Evolutionary conservation across 2,113 vertebrate genomes (phyloP), one percentile per base, ranked within the genome.

Genomic region (Centrocercus urophasianus): DNA sequence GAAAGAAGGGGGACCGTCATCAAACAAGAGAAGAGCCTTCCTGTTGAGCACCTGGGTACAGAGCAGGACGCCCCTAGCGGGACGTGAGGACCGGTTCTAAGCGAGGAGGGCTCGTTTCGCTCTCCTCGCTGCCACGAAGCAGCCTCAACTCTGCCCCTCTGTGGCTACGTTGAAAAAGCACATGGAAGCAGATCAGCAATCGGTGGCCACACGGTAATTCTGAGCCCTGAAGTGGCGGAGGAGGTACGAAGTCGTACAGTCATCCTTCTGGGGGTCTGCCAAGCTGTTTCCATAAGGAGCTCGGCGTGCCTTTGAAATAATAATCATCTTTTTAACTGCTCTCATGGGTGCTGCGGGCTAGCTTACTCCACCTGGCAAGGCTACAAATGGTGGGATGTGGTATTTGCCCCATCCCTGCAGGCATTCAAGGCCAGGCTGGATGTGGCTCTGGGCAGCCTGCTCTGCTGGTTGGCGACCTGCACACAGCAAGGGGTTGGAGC

Each of bases 111-210:
- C 77, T 77, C 42, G 66, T 11, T 54, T 45, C 13, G 1, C n/a
- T 19, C 70, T 34, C n/a, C 30, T 87, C 21, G 6, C 59, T 2
- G 3, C 28, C 66, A 18, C 30, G 67, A 61, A 92, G 71, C 34
- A 83, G 89, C 56, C 84, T 91, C 94, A 88, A 83, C 50, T 88
- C 79, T 93, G 95, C 96, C 94, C 3, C 95, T 63, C 52, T 86
- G 95, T 96, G 96, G 89, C 75, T 76, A 85, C 1, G 13, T 50
- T 70, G 93, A 21, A 87, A 83, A 93, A 82, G 61, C 70, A 38
- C 56, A 70, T 0, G 59, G 20, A 14, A 38, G 59, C 12, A 34
- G 20, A 63, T 32, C 45, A 10, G 10, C 12, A 9, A 25, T 10
- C 0, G 1, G 10, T 34, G 50, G 9, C 4, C 11, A 1, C 47